Percentiles rank a stretch among this genome's conserved stretches.
Evolutionary conservation across 1,140 invertebrate species (phyloP).

Genomic region (Aphelinus atriplicis): DNA sequence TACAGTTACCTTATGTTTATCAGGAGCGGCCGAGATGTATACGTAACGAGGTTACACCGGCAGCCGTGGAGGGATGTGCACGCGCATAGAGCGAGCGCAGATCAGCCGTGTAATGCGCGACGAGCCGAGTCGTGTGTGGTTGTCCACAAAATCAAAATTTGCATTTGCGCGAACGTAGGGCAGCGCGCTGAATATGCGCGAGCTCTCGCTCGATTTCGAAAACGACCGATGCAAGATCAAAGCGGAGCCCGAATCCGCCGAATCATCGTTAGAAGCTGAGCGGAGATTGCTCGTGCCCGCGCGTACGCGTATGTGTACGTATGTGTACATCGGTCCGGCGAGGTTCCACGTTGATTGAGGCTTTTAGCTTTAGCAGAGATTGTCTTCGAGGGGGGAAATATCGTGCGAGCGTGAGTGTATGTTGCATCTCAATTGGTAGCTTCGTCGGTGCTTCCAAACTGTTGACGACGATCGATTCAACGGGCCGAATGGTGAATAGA

Average conservation of each 20-base stretch:
- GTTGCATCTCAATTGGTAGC: no score
- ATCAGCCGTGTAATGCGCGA: constrained; percentile 26
- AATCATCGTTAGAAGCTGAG: constrained; percentile 1
- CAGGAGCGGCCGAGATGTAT: constrained; percentile 16
- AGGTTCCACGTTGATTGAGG: background rate
- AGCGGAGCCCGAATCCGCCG: background rate
- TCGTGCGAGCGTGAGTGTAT: no score
- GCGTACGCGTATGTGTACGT: no score
- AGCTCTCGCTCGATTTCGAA: background rate
- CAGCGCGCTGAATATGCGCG: background rate
- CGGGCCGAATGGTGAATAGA: no score
- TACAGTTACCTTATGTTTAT: no score
- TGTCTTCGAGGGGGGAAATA: no score
- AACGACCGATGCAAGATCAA: constrained; percentile 35
- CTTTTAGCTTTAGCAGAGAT: background rate
- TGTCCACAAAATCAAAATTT: constrained; percentile 36
- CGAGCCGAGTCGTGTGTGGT: background rate
- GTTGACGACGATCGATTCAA: no score
- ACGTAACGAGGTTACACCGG: constrained; percentile 40
- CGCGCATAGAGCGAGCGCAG: constrained; percentile 9
- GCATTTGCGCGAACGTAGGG: constrained; percentile 6
- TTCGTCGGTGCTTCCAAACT: no score
- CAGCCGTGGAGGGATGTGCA: constrained; percentile 6
- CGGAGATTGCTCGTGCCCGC: background rate
- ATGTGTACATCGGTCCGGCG: no score